These are phyloP conservation scores for Meloidogyne hapla DNA, from an alignment of 1,140 invertebrate species.

Conservation along the genomic window DNA sequence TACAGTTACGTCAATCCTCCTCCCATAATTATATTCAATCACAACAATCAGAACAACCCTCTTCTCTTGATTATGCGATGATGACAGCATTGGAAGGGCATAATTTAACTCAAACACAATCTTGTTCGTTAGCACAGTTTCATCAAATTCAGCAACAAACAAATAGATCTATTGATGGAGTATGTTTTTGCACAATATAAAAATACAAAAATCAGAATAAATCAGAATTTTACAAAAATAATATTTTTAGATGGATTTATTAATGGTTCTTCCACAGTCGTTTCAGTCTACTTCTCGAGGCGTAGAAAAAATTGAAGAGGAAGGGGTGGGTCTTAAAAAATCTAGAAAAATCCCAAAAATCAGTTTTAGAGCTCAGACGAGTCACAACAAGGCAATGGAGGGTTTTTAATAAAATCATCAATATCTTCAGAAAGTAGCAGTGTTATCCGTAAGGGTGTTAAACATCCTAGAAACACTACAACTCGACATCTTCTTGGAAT, in stretches of 20 bases:
- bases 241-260: background rate
- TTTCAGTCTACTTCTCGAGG: background rate
- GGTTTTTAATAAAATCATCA: constrained; percentile 11
- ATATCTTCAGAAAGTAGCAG: background rate
- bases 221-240: no score
- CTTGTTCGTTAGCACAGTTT: background rate
- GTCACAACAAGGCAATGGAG: constrained; percentile 5
- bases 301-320: background rate
- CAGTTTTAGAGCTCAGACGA: constrained; percentile 22
- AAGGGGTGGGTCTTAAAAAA: background rate
- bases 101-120: background rate
- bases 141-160: constrained; percentile 2
- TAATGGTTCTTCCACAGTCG: background rate
- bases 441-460: constrained; percentile 24
- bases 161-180: background rate
- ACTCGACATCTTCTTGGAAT: constrained; percentile 25
- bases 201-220: no score
- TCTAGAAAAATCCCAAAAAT: background rate
- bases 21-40: background rate
- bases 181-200: background rate
- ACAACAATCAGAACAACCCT: background rate
- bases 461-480: background rate
- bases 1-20: background rate
- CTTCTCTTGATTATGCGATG: background rate
- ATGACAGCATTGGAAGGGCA: background rate